These are phyloP conservation scores for Diglossa cyanea DNA, from an alignment of 2,797 vertebrate genomes.

Conservation along the genomic window DNA sequence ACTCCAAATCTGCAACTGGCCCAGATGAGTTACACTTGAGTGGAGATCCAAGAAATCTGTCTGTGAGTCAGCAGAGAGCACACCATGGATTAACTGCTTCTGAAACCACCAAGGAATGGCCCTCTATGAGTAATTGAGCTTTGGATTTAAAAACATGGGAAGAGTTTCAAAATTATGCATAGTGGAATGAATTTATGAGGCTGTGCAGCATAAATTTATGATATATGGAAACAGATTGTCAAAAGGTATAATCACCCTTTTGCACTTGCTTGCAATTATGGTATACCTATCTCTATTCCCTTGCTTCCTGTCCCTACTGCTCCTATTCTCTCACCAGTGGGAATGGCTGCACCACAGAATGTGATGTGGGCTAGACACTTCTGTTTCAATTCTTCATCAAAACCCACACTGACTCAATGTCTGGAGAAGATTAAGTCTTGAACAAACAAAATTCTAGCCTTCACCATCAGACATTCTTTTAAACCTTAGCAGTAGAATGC, in stretches of 20 bases:
- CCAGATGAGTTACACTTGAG: neutral
- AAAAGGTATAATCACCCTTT: neutral
- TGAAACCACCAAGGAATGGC: neutral
- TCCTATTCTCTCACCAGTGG: neutral
- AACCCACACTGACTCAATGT: neutral
- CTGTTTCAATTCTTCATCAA: neutral
- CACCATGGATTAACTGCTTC: neutral
- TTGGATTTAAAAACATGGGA: neutral
- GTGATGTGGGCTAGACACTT: neutral
- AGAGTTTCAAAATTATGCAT: neutral
- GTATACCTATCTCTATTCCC: neutral
- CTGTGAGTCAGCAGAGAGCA: neutral
- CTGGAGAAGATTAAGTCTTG: neutral
- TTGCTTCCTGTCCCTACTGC: neutral
- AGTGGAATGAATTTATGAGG: neutral
- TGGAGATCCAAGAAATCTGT: neutral
- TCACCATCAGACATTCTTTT: neutral
- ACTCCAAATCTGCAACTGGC: neutral
- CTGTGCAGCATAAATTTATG: neutral
- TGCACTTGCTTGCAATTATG: neutral
- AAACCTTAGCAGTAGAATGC: neutral
- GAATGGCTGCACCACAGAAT: neutral
- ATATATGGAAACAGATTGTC: neutral
- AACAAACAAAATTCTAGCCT: neutral
- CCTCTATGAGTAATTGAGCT: neutral